Evolutionary conservation across 1,140 invertebrate species (phyloP).

Genomic region (Vanessa tameamea): DNA sequence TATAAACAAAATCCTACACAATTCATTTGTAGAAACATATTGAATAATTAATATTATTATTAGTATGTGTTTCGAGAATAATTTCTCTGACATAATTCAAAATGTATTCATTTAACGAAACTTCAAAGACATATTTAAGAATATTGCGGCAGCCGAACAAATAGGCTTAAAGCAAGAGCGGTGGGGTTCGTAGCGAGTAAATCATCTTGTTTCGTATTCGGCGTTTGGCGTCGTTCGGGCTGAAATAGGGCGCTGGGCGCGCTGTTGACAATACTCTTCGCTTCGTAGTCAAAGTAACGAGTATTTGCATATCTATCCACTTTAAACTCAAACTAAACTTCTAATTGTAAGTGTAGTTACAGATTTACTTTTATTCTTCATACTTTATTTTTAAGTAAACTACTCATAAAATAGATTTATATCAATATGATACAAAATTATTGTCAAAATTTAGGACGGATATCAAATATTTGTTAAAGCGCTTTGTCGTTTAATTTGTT

Average conservation of each 20-base stretch:
- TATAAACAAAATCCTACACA: no score
- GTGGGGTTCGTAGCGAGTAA: background rate
- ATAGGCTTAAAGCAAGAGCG: background rate
- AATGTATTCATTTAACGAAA: no score
- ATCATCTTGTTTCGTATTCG: conserved; percentile 1
- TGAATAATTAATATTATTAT: no score
- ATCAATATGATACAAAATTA: no score
- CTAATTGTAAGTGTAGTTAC: background rate
- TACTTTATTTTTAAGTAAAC: background rate
- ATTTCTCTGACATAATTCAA: no score
- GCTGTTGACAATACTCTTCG: conserved; percentile 12
- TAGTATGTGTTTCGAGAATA: no score
- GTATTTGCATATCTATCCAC: background rate
- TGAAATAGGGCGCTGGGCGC: conserved; percentile 9
- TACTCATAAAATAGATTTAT: no score
- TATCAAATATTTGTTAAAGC: no score
- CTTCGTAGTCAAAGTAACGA: background rate
- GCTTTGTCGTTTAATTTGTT: no score
- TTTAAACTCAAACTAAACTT: conserved; percentile 9
- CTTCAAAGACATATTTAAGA: no score
- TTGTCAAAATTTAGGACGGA: no score
- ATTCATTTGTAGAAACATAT: no score
- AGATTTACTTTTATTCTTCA: background rate
- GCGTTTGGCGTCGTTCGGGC: background rate
- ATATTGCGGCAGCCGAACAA: background rate